These are phyloP conservation scores for Heliothis virescens DNA, from an alignment of 1,140 invertebrate species.

Conservation along the genomic window DNA sequence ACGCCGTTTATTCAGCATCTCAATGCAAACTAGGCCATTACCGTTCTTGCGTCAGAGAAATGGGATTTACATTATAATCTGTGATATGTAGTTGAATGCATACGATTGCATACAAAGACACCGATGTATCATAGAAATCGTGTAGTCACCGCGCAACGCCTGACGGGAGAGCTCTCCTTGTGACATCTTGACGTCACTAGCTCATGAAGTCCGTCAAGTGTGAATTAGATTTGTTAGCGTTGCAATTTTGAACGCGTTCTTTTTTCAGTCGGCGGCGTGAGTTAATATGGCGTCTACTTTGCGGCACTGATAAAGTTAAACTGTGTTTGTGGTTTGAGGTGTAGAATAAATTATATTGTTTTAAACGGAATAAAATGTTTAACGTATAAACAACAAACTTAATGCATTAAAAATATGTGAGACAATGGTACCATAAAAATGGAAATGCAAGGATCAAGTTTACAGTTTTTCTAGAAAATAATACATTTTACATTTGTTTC, in stretches of 20 bases:
- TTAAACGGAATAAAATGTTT: too few relatives aligned
- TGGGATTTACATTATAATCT: slow-evolving; percentile 22
- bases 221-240: slow-evolving; percentile 35
- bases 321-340: too few relatives aligned
- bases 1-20: neutral
- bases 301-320: too few relatives aligned
- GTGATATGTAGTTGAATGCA: slow-evolving; percentile 25
- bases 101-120: slow-evolving; percentile 37
- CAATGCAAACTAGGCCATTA: neutral
- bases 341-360: too few relatives aligned
- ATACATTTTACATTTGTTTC: neutral
- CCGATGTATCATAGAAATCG: slow-evolving; percentile 40
- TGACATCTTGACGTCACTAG: slow-evolving; percentile 8
- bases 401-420: neutral
- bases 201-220: slow-evolving; percentile 14
- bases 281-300: neutral
- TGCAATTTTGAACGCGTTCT: neutral
- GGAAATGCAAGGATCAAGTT: slow-evolving; percentile 1
- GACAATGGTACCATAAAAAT: slow-evolving; percentile 3
- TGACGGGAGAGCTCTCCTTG: slow-evolving; percentile 22
- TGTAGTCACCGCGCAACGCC: slow-evolving; percentile 14
- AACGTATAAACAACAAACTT: too few relatives aligned
- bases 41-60: slow-evolving; percentile 14
- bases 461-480: slow-evolving; percentile 21
- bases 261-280: neutral